Conservation (phyloP, 1,140 invertebrate species). For the Calephelis nemesis region DNA sequence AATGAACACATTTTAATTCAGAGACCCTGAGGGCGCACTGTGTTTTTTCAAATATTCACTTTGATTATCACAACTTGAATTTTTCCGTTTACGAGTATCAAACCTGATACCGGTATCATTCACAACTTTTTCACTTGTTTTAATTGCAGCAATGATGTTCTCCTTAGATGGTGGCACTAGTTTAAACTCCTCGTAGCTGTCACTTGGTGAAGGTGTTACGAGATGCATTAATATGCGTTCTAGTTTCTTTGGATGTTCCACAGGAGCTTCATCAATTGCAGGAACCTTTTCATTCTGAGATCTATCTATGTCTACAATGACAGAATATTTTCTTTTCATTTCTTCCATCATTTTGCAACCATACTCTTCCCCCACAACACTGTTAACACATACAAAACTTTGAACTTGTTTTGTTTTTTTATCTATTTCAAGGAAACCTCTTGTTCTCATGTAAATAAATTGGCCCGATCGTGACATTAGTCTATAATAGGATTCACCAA, state of each 20-base stretch:
- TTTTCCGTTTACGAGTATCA: constrained; percentile 68
- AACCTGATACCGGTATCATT: constrained; percentile 65
- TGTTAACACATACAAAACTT: constrained; percentile 93
- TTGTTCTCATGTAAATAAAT: constrained; percentile 90
- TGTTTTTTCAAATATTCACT: constrained; percentile 60
- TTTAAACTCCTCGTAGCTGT: constrained; percentile 54
- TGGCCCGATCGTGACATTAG: constrained; percentile 88
- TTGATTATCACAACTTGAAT: constrained; percentile 45
- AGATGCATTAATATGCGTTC: constrained; percentile 85
- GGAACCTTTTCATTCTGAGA: constrained; percentile 44
- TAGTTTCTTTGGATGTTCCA: constrained; percentile 84
- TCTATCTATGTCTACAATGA: constrained; percentile 80
- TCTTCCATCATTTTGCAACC: constrained; percentile 84
- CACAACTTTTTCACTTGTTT: constrained; percentile 69
- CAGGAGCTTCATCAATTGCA: constrained; percentile 71
- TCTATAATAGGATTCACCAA: constrained; percentile 90
- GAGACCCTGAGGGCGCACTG: constrained; percentile 41
- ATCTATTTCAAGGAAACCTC: constrained; percentile 90
- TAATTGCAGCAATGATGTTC: constrained; percentile 69
- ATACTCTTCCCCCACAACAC: constrained; percentile 86
- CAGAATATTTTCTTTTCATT: constrained; percentile 88
- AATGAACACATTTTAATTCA: constrained; percentile 26
- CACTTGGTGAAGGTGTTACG: constrained; percentile 80
- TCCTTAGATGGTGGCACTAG: constrained; percentile 68
- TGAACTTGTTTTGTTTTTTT: constrained; percentile 86